A percentile compares a stretch with the other conserved stretches of the same genome.
phyloP scores from a whole-genome alignment of 2,113 vertebrate species.

The Neogobius melanostomus region DNA sequence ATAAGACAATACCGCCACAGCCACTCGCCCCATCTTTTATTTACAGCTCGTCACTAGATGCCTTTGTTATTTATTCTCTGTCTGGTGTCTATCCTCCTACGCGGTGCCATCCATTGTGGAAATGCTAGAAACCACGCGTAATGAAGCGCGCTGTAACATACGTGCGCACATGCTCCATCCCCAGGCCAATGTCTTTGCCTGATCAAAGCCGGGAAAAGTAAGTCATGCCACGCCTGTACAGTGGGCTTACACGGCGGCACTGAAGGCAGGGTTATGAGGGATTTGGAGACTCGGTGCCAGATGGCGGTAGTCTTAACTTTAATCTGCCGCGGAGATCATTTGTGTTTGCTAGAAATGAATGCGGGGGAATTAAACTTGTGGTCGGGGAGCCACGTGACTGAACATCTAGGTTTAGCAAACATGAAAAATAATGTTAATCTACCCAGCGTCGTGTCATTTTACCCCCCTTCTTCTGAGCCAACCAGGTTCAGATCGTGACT shows the following conservation, averaged over 20 bases:
- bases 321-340: constrained; percentile 41
- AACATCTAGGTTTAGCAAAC: constrained; percentile 15
- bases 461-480: constrained; percentile 4
- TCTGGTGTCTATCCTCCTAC: not conserved
- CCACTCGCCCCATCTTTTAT: constrained; percentile 6
- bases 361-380: constrained; percentile 30
- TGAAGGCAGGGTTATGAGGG: constrained; percentile 30
- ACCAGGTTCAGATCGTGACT: constrained; percentile 61
- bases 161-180: not conserved
- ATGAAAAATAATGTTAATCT: not conserved
- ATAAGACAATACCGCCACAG: not conserved
- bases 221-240: constrained; percentile 26
- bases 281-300: constrained; percentile 65
- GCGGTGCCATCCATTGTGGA: constrained; percentile 27
- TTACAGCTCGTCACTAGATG: constrained; percentile 59
- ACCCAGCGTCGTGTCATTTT: not conserved
- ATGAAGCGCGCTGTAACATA: not conserved
- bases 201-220: constrained; percentile 19
- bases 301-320: constrained; percentile 60
- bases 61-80: constrained; percentile 43
- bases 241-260: constrained; percentile 22
- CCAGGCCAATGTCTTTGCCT: not conserved
- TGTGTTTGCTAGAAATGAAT: constrained; percentile 32
- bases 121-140: constrained; percentile 35
- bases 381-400: not conserved